Evolutionary conservation across 2,888 invertebrate genomes (phyloP).

Genomic region (Saturnia japonica): DNA sequence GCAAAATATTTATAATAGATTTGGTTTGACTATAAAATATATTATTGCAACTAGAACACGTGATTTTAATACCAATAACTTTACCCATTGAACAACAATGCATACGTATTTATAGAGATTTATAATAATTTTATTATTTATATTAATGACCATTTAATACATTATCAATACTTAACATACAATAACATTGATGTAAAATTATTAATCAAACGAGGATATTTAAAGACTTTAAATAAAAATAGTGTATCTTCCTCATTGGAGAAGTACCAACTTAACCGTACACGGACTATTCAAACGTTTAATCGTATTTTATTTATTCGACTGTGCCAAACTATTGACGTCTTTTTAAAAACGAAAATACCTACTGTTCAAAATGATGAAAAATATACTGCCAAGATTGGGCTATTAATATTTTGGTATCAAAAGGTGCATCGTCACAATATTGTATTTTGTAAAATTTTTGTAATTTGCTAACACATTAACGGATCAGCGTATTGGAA

Average conservation of each 20-base stretch:
- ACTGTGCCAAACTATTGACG: too few relatives aligned
- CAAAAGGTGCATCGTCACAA: too few relatives aligned
- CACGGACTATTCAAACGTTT: neutral
- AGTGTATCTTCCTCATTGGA: neutral
- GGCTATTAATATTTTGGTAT: too few relatives aligned
- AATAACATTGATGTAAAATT: neutral
- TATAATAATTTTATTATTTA: too few relatives aligned
- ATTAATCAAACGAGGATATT: neutral
- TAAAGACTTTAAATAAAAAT: constrained; percentile 3
- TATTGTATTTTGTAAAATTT: too few relatives aligned
- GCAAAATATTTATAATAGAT: neutral
- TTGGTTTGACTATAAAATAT: neutral
- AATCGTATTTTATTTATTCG: neutral
- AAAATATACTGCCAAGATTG: too few relatives aligned
- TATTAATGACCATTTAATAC: neutral
- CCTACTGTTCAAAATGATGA: too few relatives aligned
- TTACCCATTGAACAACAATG: neutral
- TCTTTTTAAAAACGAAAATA: too few relatives aligned
- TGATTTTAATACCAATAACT: neutral
- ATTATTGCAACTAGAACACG: neutral
- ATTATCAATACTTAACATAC: neutral
- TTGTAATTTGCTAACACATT: too few relatives aligned
- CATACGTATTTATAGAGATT: too few relatives aligned
- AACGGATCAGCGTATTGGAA: too few relatives aligned
- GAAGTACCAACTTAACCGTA: neutral